phyloP scores from a whole-genome alignment of 1,140 invertebrate species.

The silkworm (Bombyx mori) region DNA sequence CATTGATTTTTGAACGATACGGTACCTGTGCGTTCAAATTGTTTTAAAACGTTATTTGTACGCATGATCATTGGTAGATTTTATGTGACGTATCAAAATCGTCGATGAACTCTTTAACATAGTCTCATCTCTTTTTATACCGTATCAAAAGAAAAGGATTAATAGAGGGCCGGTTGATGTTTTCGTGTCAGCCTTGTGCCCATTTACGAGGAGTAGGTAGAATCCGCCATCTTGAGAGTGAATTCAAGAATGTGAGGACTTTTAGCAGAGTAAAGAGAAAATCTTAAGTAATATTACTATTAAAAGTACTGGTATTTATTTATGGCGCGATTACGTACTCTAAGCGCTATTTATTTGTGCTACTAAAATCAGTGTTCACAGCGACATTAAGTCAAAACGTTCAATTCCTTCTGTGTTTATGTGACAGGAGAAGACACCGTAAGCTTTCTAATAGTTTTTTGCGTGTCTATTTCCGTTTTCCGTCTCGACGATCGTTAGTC shows the following conservation, averaged over 20 bases:
- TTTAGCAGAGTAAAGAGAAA: slow-evolving; percentile 63
- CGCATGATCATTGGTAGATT: slow-evolving; percentile 64
- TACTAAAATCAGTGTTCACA: slow-evolving; percentile 42
- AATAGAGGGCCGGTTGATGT: slow-evolving; percentile 68
- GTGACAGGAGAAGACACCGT: slow-evolving; percentile 67
- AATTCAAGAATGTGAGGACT: slow-evolving; percentile 69
- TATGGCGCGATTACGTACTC: slow-evolving; percentile 32
- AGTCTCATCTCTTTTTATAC: slow-evolving; percentile 55
- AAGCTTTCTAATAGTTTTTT: slow-evolving; percentile 72
- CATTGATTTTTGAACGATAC: slow-evolving; percentile 17
- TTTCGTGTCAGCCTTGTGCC: slow-evolving; percentile 71
- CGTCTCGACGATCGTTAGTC: slow-evolving; percentile 60
- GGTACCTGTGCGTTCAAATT: slow-evolving; percentile 29
- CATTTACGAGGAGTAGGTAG: slow-evolving; percentile 70
- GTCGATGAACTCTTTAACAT: slow-evolving; percentile 52
- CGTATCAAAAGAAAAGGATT: slow-evolving; percentile 57
- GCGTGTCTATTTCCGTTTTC: slow-evolving; percentile 68
- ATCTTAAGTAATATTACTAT: slow-evolving; percentile 64
- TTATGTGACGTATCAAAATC: slow-evolving; percentile 64
- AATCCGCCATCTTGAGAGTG: slow-evolving; percentile 72
- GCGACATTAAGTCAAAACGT: slow-evolving; percentile 47
- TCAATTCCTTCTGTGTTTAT: slow-evolving; percentile 70
- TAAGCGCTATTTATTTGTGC: slow-evolving; percentile 33
- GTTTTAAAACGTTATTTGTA: slow-evolving; percentile 38
- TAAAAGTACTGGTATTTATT: slow-evolving; percentile 54